Evolutionary conservation across 2,888 invertebrate species (phyloP).

Genomic region (Rhopalosiphum nymphaeae): DNA sequence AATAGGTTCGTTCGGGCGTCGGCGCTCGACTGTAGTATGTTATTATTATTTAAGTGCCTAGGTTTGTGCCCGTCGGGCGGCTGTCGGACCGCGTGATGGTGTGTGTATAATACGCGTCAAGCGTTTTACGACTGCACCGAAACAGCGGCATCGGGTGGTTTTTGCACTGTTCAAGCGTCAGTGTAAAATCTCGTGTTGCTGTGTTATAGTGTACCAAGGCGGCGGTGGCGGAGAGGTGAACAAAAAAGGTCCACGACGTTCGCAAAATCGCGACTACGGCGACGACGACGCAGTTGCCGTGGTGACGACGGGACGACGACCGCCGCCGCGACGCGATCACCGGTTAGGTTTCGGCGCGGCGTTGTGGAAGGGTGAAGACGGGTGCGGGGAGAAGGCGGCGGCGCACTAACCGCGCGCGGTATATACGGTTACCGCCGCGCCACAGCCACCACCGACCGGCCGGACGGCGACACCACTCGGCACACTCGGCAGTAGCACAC

Average conservation of each 20-base stretch:
- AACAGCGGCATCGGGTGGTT: background rate
- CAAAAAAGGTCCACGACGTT: background rate
- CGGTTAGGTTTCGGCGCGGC: background rate
- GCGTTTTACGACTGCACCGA: background rate
- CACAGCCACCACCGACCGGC: background rate
- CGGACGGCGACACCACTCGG: background rate
- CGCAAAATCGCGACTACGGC: conserved; percentile 27
- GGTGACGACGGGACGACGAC: conserved; percentile 33
- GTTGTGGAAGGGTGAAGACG: background rate
- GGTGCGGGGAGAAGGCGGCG: background rate
- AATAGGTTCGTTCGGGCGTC: background rate
- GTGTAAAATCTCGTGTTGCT: background rate
- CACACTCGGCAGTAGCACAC: conserved; percentile 44
- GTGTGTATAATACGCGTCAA: background rate
- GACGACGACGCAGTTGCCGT: conserved; percentile 56
- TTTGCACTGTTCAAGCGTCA: background rate
- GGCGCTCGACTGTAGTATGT: background rate
- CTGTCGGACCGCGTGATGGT: background rate
- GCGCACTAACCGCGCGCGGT: background rate
- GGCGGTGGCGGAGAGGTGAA: background rate
- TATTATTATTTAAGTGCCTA: background rate
- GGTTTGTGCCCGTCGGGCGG: background rate
- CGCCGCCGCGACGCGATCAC: background rate
- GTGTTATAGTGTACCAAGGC: background rate
- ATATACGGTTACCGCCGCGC: conserved; percentile 15